Evolutionary conservation across 2,113 vertebrate genomes (phyloP).

Genomic region (Cephalopterus ornatus): DNA sequence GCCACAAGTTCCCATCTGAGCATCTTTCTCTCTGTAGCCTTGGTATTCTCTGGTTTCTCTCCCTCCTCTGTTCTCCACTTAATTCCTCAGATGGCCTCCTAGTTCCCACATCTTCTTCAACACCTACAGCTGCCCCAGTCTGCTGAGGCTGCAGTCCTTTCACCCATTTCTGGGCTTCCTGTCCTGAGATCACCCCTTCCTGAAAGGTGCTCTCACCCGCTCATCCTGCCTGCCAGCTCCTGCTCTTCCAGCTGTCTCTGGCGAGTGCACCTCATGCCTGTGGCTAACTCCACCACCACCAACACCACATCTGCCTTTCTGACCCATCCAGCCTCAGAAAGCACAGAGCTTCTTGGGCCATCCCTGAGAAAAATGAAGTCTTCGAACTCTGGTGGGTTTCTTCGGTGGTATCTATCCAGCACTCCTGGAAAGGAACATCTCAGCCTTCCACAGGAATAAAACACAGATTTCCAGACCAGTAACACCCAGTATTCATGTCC

Average conservation of each 20-base stretch:
- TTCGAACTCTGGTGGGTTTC: background rate
- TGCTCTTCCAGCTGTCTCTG: background rate
- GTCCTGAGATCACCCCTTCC: background rate
- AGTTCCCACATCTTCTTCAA: background rate
- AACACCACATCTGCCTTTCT: background rate
- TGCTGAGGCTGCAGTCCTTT: background rate
- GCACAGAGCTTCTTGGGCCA: background rate
- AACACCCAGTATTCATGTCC: background rate
- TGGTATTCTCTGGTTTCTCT: background rate
- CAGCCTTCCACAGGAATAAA: background rate
- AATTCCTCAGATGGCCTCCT: background rate
- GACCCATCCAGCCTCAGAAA: background rate
- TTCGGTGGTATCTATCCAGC: background rate
- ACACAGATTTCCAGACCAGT: background rate
- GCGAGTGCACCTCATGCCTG: background rate
- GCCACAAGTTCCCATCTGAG: background rate
- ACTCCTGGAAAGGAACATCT: background rate
- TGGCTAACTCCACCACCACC: background rate
- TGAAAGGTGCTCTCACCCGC: rapidly evolving
- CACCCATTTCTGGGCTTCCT: background rate
- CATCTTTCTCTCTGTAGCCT: background rate
- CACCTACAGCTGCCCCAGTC: rapidly evolving
- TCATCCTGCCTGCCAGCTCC: background rate
- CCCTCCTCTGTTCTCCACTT: background rate
- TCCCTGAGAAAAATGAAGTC: background rate